Percentiles rank a stretch among this genome's conserved stretches.
Conservation (phyloP, 1,140 invertebrate species). For the Leptinotarsa defecta region DNA sequence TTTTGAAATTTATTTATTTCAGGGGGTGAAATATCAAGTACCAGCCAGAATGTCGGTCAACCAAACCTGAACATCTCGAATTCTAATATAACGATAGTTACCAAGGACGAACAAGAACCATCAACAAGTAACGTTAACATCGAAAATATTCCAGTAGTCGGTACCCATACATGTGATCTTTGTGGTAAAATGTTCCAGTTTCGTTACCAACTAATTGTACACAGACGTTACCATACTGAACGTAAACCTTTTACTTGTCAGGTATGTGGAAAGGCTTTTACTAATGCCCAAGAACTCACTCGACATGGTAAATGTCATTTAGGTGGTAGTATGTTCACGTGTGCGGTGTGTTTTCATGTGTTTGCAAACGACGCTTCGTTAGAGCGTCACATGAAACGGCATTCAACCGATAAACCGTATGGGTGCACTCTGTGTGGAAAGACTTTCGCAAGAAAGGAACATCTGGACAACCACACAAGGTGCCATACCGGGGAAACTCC, state of each 20-base stretch:
- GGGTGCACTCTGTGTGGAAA: slow-evolving; percentile 83
- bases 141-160: slow-evolving; percentile 61
- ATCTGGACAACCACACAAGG: slow-evolving; percentile 80
- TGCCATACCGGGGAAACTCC: slow-evolving; percentile 86
- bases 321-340: slow-evolving; percentile 75
- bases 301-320: slow-evolving; percentile 81
- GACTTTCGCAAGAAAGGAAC: slow-evolving; percentile 84
- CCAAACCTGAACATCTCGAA: slow-evolving; percentile 20
- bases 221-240: slow-evolving; percentile 82
- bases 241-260: slow-evolving; percentile 83
- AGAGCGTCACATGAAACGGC: slow-evolving; percentile 76
- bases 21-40: slow-evolving; percentile 35
- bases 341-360: slow-evolving; percentile 74
- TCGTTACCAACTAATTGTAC: slow-evolving; percentile 83
- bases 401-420: slow-evolving; percentile 81
- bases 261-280: slow-evolving; percentile 79
- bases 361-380: slow-evolving; percentile 72
- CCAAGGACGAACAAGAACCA: slow-evolving; percentile 63
- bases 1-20: background rate
- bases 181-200: slow-evolving; percentile 86
- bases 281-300: slow-evolving; percentile 74
- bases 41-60: slow-evolving; percentile 30
- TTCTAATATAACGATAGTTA: slow-evolving; percentile 54
- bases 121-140: slow-evolving; percentile 58
- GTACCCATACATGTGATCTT: slow-evolving; percentile 77